phyloP scores from a whole-genome alignment of 2,888 invertebrate species.

The Drosophila paranaensis region DNA sequence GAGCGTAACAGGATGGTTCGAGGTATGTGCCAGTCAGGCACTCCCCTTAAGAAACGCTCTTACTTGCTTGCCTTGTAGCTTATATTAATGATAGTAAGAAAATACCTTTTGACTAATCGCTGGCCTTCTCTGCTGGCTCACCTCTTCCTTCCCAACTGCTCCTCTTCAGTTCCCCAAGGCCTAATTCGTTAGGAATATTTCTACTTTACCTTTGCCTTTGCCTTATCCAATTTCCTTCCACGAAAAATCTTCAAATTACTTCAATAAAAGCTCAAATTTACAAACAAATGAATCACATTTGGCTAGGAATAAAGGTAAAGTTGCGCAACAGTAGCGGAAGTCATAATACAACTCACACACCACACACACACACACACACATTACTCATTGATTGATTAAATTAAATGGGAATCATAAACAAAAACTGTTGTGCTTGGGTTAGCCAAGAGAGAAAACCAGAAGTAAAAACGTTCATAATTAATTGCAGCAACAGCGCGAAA shows the following conservation, averaged over 20 bases:
- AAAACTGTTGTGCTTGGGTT: not conserved
- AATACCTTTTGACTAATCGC: not conserved
- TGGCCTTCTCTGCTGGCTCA: not conserved
- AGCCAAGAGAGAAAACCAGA: conserved; percentile 4
- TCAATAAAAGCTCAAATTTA: not conserved
- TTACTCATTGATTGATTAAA: conserved; percentile 43
- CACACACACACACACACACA: not conserved
- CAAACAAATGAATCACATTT: not conserved
- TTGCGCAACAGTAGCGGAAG: not conserved
- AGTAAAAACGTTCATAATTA: conserved; percentile 45
- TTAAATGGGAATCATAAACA: conserved; percentile 43
- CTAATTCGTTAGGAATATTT: not conserved
- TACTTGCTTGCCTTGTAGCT: not conserved
- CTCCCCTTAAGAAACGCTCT: no score
- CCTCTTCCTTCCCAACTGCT: not conserved
- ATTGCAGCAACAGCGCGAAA: conserved; percentile 35
- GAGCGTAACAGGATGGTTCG: not conserved
- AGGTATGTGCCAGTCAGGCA: not conserved
- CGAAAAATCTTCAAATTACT: not conserved
- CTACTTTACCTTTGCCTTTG: not conserved
- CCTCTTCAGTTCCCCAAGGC: not conserved
- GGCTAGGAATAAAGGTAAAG: not conserved
- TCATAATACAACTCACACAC: not conserved
- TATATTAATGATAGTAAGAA: not conserved
- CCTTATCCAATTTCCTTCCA: not conserved